Percentiles rank a stretch among this genome's conserved stretches.
phyloP scores from a whole-genome alignment of 2,888 invertebrate species.

The Nephrotoma flavescens region DNA sequence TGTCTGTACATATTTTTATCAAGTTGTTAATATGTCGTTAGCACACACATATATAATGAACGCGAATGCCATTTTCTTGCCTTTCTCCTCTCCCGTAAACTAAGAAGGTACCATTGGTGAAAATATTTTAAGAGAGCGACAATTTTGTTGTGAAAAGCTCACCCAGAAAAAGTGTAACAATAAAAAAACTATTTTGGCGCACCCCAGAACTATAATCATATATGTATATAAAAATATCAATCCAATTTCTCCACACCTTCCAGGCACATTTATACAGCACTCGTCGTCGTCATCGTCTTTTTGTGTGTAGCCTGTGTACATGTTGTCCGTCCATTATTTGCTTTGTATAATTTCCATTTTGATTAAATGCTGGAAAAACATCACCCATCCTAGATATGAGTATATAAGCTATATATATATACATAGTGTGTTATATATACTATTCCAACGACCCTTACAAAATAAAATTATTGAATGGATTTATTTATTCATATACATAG shows the following conservation, averaged over 20 bases:
- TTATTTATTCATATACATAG: background rate
- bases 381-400: background rate
- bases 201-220: background rate
- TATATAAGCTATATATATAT: background rate
- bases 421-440: background rate
- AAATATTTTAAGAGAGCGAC: background rate
- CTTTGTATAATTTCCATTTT: background rate
- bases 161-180: background rate
- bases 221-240: background rate
- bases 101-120: background rate
- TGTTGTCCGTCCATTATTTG: background rate
- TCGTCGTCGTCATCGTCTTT: background rate
- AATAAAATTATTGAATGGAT: background rate
- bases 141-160: background rate
- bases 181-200: background rate
- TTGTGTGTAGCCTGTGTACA: background rate
- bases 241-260: background rate
- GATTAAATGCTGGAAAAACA: background rate
- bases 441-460: background rate
- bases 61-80: background rate
- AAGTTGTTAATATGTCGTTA: background rate
- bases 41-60: background rate
- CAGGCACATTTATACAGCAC: background rate
- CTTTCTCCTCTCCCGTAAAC: background rate
- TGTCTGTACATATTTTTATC: background rate